Conservation (phyloP, 2,797 vertebrate species). For the Galago senegalensis region DNA sequence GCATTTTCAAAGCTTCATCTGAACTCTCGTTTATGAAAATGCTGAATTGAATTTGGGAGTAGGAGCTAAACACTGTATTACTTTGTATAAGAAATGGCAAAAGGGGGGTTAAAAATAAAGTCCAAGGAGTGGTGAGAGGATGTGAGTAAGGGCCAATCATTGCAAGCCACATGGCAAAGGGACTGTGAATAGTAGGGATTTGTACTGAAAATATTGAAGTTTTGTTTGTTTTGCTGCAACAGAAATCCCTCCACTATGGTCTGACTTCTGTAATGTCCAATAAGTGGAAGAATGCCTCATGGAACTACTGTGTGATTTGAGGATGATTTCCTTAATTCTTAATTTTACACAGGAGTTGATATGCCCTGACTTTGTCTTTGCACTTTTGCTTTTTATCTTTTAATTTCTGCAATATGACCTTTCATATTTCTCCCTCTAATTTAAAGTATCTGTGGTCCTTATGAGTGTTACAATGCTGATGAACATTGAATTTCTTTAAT, state of each 20-base stretch:
- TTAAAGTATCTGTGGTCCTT: not conserved
- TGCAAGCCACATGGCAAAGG: not conserved
- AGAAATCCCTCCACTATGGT: not conserved
- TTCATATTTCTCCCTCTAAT: not conserved
- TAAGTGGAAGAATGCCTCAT: not conserved
- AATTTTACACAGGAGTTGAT: not conserved
- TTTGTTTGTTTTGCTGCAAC: not conserved
- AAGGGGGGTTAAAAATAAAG: not conserved
- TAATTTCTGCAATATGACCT: not conserved
- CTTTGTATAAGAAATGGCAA: not conserved
- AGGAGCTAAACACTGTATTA: not conserved
- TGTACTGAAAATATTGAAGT: too few species aligned
- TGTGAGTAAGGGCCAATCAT: accelerated
- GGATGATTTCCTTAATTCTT: not conserved
- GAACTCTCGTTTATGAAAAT: not conserved
- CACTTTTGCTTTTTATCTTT: not conserved
- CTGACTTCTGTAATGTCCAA: not conserved
- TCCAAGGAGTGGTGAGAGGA: not conserved
- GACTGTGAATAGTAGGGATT: too few species aligned
- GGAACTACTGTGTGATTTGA: not conserved
- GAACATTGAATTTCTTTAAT: not conserved
- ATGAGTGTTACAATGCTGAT: not conserved
- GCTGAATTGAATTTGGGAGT: not conserved
- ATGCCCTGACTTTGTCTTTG: not conserved
- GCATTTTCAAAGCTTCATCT: not conserved